A percentile compares a stretch with the other conserved stretches of the same genome.
Conservation (phyloP, 2,113 vertebrate genomes). For the Pholis gunnellus region DNA sequence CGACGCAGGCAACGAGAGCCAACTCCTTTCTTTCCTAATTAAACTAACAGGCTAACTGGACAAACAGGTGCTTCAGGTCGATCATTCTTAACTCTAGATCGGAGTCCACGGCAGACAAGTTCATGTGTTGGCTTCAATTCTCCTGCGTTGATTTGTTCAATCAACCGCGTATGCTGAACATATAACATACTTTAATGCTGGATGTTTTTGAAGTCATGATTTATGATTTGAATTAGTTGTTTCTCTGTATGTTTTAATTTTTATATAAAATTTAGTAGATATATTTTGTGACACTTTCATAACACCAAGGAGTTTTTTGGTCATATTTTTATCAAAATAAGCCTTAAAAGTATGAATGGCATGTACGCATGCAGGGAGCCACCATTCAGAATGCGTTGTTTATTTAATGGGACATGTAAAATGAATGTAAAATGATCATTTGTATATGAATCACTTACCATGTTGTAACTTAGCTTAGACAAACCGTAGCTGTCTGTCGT, state of each 20-base stretch:
- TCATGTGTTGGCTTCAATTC: neutral
- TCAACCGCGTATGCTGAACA: neutral
- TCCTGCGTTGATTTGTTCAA: neutral
- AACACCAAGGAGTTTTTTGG: neutral
- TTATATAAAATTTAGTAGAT: neutral
- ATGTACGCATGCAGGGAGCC: neutral
- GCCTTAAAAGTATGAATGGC: neutral
- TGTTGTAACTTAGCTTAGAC: neutral
- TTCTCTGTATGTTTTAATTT: neutral
- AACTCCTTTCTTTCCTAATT: constrained; percentile 58
- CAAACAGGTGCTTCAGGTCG: constrained; percentile 54
- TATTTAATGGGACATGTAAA: too few relatives aligned
- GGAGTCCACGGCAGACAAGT: constrained; percentile 15
- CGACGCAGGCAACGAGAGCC: constrained; percentile 18
- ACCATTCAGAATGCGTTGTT: neutral
- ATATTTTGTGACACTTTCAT: neutral
- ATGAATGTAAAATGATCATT: neutral
- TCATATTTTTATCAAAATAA: neutral
- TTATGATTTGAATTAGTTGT: neutral
- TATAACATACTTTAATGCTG: neutral
- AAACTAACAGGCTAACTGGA: constrained; percentile 9
- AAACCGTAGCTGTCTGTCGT: neutral
- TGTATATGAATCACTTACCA: neutral
- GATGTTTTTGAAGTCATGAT: neutral
- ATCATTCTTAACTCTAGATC: constrained; percentile 40